These are phyloP conservation scores for Rhinogobius similis DNA, from an alignment of 2,113 vertebrate species.

Conservation along the genomic window DNA sequence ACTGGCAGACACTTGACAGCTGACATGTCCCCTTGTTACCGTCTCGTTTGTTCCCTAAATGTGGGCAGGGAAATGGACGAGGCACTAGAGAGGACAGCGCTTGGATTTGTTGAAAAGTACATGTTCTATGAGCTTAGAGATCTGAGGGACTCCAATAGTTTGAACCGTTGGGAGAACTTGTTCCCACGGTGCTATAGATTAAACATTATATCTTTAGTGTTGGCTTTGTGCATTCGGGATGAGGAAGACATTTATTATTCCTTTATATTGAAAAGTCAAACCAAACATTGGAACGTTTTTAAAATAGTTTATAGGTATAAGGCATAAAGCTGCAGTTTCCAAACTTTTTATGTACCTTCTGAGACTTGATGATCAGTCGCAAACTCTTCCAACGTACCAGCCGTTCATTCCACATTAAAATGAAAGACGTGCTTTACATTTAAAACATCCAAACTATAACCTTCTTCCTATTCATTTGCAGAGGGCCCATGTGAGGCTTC, in stretches of 20 bases:
- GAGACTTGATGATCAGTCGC: too few species aligned
- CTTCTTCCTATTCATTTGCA: too few species aligned
- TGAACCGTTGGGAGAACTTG: neutral
- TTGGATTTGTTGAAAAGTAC: neutral
- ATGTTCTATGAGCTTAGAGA: neutral
- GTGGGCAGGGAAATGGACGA: neutral
- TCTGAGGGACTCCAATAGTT: neutral
- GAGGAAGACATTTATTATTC: neutral
- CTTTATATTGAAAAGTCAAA: neutral
- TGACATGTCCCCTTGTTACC: slow-evolving; percentile 43
- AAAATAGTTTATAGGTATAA: too few species aligned
- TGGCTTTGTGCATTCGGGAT: neutral
- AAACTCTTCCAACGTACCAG: too few species aligned
- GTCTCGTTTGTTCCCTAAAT: slow-evolving; percentile 43
- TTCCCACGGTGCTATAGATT: neutral
- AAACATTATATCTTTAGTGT: neutral
- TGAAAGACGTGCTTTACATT: too few species aligned
- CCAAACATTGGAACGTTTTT: too few species aligned
- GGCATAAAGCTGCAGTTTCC: too few species aligned
- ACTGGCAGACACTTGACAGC: slow-evolving; percentile 57
- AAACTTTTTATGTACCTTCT: too few species aligned
- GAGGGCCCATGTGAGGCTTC: too few species aligned
- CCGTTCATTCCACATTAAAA: too few species aligned
- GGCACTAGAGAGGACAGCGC: neutral
- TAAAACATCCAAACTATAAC: too few species aligned